Conservation (phyloP, 1,140 invertebrate genomes). For the Rhagoletis pomonella region DNA sequence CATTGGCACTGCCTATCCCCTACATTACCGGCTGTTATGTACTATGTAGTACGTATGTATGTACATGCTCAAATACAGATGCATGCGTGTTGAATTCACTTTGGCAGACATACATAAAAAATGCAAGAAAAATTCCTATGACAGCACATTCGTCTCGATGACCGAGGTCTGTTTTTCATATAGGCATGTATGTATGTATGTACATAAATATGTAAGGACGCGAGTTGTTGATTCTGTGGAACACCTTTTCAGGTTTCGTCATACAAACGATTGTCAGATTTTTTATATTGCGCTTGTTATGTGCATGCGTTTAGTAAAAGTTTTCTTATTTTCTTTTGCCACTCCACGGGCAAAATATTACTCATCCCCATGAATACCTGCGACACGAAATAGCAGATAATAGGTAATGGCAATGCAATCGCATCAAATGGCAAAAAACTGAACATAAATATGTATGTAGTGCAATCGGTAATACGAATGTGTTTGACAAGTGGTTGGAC, state of each 20-base stretch:
- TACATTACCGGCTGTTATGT: background rate
- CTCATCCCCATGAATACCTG: background rate
- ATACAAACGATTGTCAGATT: background rate
- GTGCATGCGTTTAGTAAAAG: background rate
- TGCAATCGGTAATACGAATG: background rate
- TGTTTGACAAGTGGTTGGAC: slow-evolving; percentile 30
- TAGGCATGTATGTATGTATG: background rate
- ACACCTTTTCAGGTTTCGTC: slow-evolving; percentile 39
- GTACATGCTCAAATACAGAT: background rate
- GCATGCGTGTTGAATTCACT: background rate
- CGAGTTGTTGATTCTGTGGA: slow-evolving; percentile 9
- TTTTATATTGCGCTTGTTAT: slow-evolving; percentile 4
- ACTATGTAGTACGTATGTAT: background rate
- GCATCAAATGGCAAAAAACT: background rate
- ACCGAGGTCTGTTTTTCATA: background rate
- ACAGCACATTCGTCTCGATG: background rate
- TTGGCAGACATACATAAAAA: slow-evolving; percentile 2
- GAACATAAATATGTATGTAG: background rate
- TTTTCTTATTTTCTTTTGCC: slow-evolving; percentile 2
- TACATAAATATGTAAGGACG: background rate
- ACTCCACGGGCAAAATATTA: background rate
- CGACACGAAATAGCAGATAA: background rate
- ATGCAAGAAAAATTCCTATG: background rate
- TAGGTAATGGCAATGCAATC: background rate
- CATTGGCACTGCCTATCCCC: background rate